Evolutionary conservation across 1,140 invertebrate species (phyloP), one percentile per base, ranked within the genome.

Genomic region (Cheumatopsyche charites): DNA sequence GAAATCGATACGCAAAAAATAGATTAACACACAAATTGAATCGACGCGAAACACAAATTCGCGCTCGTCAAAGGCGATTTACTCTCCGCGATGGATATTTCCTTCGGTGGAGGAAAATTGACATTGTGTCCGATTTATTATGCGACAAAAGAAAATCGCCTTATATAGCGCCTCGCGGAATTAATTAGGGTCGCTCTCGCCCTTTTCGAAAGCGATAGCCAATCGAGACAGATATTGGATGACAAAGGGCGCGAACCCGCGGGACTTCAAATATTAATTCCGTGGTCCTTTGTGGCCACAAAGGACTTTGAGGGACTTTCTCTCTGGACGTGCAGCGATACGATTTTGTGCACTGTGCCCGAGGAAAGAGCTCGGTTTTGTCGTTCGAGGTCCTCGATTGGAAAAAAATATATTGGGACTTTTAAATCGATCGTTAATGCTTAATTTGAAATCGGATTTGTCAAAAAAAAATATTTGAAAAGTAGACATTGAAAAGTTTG

Each of bases 251-350:
- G 29, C 47, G 23, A 76, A 29, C 72, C 75, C 77, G 77, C 75
- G 71, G 68, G 73, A 74, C 72, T 78, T 79, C 78, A 79, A 79
- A 78, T 79, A 79, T 78, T 79, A 79, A 79, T 78, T 77, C 75
- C 47, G 76, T 77, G 77, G 77, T 76, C 47, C 77, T 78, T 76
- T 77, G 78, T 77, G 29, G 29, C 71, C 74, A 61, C 73, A 73
- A 62, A 71, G 29, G 62, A 70, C 65, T 69, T 73, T 70, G 67
- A 42, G 29, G 61, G 41, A 61, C 72, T 29, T 21, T 26, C 43
- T 12, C 43, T 1, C 47, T 52, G n/a, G 47, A 13, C 6, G n/a
- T 52, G 15, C 29, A 36, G 47, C 47, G 19, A 17, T 52, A 2
- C 19, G 13, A 3, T 67, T 58, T 67, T 67, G 49, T 67, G 52